phyloP scores from a whole-genome alignment of 2,797 vertebrate species.

The Hylomyscus alleni region DNA sequence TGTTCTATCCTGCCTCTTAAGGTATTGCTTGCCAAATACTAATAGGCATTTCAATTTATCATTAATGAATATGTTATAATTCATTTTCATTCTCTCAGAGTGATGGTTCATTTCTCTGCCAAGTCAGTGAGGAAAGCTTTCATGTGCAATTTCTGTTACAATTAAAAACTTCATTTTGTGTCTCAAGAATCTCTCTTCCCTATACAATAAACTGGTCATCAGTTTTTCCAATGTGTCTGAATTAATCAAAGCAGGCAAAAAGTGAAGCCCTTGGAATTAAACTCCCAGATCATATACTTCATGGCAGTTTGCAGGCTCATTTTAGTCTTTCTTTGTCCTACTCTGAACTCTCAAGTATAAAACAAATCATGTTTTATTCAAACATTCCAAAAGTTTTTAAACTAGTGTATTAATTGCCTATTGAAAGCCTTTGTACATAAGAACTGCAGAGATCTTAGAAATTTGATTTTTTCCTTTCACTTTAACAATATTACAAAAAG shows the following conservation, averaged over 20 bases:
- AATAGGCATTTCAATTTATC: slow-evolving; percentile 13
- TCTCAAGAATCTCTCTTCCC: slow-evolving; percentile 10
- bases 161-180: not conserved
- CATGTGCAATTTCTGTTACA: slow-evolving; percentile 4
- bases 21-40: not conserved
- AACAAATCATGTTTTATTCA: not conserved
- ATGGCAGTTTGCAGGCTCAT: not conserved
- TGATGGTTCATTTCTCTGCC: not conserved
- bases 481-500: not conserved
- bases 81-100: not conserved
- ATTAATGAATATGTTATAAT: not conserved
- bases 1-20: not conserved
- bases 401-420: not conserved
- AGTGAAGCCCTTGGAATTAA: not conserved
- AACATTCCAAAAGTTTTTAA: not conserved
- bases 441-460: not conserved
- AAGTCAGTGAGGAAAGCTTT: not conserved
- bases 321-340: not conserved
- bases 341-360: not conserved
- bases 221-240: not conserved
- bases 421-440: not conserved
- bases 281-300: not conserved
- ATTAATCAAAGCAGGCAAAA: not conserved
- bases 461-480: not conserved
- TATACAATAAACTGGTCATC: not conserved